Evolutionary conservation across 2,888 invertebrate genomes (phyloP).

Genomic region (Teleiodes luculella): DNA sequence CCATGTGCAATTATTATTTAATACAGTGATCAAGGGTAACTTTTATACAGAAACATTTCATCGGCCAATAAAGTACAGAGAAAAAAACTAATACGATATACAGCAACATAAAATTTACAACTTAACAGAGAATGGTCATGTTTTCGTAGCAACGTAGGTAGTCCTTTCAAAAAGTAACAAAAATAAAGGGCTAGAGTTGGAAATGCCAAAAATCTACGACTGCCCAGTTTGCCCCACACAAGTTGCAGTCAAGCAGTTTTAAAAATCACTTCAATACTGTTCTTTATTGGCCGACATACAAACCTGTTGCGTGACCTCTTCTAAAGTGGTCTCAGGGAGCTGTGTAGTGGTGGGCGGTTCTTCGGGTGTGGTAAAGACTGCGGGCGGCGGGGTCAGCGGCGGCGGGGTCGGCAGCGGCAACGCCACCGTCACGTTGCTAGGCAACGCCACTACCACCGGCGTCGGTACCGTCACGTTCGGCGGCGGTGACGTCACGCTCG

Average conservation of each 20-base stretch:
- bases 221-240: too few relatives aligned
- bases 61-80: constrained; percentile 6
- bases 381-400: constrained; percentile 28
- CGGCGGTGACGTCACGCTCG: constrained; percentile 19
- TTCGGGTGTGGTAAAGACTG: constrained; percentile 25
- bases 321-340: constrained; percentile 50
- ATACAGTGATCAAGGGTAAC: constrained; percentile 15
- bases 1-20: constrained; percentile 2
- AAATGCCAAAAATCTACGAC: too few relatives aligned
- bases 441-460: constrained; percentile 30
- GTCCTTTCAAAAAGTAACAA: too few relatives aligned
- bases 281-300: constrained; percentile 28
- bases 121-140: not conserved
- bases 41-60: not conserved
- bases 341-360: constrained; percentile 46
- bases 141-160: too few relatives aligned
- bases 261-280: not conserved
- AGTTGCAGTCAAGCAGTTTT: too few relatives aligned
- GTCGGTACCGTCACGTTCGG: constrained; percentile 24
- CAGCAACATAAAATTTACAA: not conserved
- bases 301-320: constrained; percentile 65
- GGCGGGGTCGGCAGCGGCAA: constrained; percentile 31
- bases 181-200: too few relatives aligned
- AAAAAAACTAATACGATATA: not conserved
- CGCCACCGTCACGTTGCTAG: constrained; percentile 24